Conservation (phyloP, 2,113 vertebrate species). For the Lota lota region DNA sequence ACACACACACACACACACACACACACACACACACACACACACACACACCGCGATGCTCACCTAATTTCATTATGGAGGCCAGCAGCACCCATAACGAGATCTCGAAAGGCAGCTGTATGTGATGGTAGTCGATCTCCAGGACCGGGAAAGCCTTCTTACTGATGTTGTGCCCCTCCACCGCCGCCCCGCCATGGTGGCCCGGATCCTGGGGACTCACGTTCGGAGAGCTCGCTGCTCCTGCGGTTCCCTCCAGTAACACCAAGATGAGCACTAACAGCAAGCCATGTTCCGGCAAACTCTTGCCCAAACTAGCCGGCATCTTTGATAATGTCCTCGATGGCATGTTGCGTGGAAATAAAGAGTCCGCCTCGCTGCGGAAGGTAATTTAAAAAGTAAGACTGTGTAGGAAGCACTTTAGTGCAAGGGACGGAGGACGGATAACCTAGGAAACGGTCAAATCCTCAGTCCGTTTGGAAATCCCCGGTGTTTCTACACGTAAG, state of each 20-base stretch:
- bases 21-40: conserved; percentile 14
- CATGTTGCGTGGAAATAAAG: conserved; percentile 23
- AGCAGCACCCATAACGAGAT: conserved; percentile 92
- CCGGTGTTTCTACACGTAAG: too few relatives aligned
- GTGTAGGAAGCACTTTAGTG: too few relatives aligned
- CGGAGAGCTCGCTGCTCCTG: conserved; percentile 56
- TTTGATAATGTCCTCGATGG: conserved; percentile 1
- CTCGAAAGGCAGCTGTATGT: conserved; percentile 83
- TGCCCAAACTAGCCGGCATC: neutral
- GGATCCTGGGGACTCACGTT: neutral
- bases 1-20: neutral
- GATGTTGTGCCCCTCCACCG: conserved; percentile 8
- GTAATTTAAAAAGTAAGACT: too few relatives aligned
- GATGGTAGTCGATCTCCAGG: conserved; percentile 77
- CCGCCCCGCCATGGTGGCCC: too few relatives aligned
- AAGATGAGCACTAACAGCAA: conserved; percentile 46
- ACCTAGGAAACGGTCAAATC: too few relatives aligned
- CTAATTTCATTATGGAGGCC: conserved; percentile 95
- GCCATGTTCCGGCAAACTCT: conserved; percentile 22
- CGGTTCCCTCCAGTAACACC: conserved; percentile 43
- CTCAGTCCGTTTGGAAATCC: too few relatives aligned
- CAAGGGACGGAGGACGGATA: too few relatives aligned
- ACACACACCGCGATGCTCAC: conserved; percentile 68
- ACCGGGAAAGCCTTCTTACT: conserved; percentile 85
- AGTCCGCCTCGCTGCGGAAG: too few relatives aligned